Conservation (phyloP, 2,888 invertebrate genomes). For the Hoplodrina ambigua region DNA sequence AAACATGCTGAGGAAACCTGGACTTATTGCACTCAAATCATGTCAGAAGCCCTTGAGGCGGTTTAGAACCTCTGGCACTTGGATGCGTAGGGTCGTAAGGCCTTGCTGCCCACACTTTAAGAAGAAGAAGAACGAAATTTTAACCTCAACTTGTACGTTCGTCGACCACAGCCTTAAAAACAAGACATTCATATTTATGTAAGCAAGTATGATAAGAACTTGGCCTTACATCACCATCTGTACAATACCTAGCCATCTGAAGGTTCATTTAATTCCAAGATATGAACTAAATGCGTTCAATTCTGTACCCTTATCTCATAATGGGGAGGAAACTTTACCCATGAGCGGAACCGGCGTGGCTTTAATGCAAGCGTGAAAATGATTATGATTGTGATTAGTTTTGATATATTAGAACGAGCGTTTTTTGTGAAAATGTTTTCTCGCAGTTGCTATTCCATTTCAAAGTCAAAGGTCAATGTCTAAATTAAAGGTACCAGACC, state of each 20-base stretch:
- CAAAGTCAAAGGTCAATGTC: no score
- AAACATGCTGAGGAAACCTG: no score
- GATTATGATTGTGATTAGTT: slow-evolving; percentile 51
- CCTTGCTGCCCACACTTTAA: no score
- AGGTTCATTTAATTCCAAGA: slow-evolving; percentile 63
- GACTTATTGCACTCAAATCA: no score
- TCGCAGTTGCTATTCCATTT: no score
- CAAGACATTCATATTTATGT: slow-evolving; percentile 16
- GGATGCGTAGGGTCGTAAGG: no score
- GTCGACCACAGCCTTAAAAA: slow-evolving; percentile 9
- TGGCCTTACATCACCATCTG: slow-evolving; percentile 36
- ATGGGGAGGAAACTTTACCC: slow-evolving; percentile 64
- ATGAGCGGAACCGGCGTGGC: slow-evolving; percentile 56
- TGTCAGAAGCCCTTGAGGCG: no score
- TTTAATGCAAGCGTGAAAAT: slow-evolving; percentile 57
- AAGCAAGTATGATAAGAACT: slow-evolving; percentile 38
- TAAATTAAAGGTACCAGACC: no score
- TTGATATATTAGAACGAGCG: slow-evolving; percentile 53
- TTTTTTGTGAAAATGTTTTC: slow-evolving; percentile 30
- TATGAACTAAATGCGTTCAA: slow-evolving; percentile 65
- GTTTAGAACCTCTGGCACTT: no score
- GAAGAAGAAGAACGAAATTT: no score
- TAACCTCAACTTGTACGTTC: neutral
- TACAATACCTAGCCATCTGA: slow-evolving; percentile 45
- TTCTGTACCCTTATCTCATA: slow-evolving; percentile 64